Conservation (phyloP, 2,113 vertebrate genomes). For the Pandion haliaetus region DNA sequence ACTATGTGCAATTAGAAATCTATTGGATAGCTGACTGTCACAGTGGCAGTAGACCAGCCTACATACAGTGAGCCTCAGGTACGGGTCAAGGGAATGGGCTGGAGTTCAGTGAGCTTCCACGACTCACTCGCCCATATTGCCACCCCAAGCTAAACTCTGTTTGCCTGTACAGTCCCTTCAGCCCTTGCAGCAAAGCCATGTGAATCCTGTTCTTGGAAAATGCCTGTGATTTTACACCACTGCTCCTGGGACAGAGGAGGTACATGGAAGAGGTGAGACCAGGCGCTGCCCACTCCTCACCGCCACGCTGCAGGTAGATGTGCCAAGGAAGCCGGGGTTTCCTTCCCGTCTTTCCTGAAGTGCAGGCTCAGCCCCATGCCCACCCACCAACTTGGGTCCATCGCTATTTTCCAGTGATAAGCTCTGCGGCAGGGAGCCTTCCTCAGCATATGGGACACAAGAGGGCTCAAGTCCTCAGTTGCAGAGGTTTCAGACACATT, state of each 20-base stretch:
- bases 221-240: background rate
- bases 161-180: background rate
- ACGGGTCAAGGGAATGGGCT: background rate
- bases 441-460: background rate
- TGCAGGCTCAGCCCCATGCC: background rate
- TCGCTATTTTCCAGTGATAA: background rate
- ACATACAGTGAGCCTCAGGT: background rate
- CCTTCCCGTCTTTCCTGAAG: background rate
- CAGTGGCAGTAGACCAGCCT: background rate
- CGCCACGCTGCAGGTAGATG: accelerated
- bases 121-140: background rate
- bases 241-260: background rate
- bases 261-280: too few species aligned
- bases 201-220: background rate
- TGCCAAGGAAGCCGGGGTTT: background rate
- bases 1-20: background rate
- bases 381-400: too few species aligned
- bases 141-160: background rate
- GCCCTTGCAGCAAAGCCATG: background rate
- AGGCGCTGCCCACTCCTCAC: background rate
- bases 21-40: background rate
- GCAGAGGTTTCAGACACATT: background rate
- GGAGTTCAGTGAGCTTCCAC: background rate
- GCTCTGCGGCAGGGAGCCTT: background rate
- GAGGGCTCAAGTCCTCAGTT: background rate